These are phyloP conservation scores for Enteromius argenteus DNA, from an alignment of 2,797 vertebrate genomes.

Conservation along the genomic window DNA sequence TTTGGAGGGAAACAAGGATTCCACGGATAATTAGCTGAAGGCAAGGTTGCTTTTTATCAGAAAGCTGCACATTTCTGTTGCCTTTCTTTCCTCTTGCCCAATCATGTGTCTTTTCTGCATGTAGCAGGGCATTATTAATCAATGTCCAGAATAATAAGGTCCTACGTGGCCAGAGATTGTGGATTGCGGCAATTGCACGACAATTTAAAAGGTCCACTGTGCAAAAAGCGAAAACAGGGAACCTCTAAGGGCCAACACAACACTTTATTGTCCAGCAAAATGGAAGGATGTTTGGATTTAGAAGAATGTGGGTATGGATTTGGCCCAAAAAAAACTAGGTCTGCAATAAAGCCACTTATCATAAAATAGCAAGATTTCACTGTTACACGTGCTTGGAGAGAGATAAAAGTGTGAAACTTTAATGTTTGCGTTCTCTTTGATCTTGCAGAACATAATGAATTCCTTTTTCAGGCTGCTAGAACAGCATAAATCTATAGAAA, in stretches of 20 bases:
- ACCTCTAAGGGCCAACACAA: slow-evolving; percentile 42
- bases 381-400: slow-evolving; percentile 14
- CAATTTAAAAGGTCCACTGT: slow-evolving; percentile 62
- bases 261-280: slow-evolving; percentile 33
- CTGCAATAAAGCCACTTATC: slow-evolving; percentile 20
- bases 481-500: slow-evolving; percentile 8
- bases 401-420: slow-evolving; percentile 48
- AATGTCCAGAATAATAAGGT: slow-evolving; percentile 71
- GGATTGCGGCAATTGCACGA: slow-evolving; percentile 59
- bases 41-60: slow-evolving; percentile 73
- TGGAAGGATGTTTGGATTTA: slow-evolving; percentile 32
- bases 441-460: slow-evolving; percentile 31
- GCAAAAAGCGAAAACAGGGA: slow-evolving; percentile 49
- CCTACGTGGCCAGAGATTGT: slow-evolving; percentile 69
- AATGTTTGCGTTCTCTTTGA: slow-evolving; percentile 52
- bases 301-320: slow-evolving; percentile 31
- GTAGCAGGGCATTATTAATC: slow-evolving; percentile 74
- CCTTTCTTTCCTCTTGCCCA: slow-evolving; percentile 63
- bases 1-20: slow-evolving; percentile 66
- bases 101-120: slow-evolving; percentile 66
- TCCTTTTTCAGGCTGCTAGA: slow-evolving; percentile 29
- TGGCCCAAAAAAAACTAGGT: slow-evolving; percentile 41
- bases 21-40: slow-evolving; percentile 76
- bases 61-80: slow-evolving; percentile 74
- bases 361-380: slow-evolving; percentile 29